A percentile compares a stretch with the other conserved stretches of the same genome.
Conservation (phyloP, 2,888 invertebrate genomes). For the Ceriagrion tenellum region DNA sequence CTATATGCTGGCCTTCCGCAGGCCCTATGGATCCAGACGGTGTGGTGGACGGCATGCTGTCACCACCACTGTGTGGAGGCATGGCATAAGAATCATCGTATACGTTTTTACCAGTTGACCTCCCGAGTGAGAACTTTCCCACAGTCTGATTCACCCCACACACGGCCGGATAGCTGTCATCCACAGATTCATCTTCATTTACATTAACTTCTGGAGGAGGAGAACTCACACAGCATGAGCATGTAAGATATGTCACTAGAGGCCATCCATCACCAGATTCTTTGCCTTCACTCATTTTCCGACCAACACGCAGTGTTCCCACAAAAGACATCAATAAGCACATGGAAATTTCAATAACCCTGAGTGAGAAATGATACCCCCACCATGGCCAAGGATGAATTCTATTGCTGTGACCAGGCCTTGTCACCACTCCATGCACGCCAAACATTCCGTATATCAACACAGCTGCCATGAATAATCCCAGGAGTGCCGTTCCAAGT, state of each 20-base stretch:
- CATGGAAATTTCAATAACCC: constrained; percentile 92
- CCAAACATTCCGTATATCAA: constrained; percentile 91
- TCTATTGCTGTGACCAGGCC: constrained; percentile 75
- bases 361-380: constrained; percentile 92
- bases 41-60: constrained; percentile 68
- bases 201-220: constrained; percentile 73
- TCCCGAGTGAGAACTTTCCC: constrained; percentile 88
- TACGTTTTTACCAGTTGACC: constrained; percentile 85
- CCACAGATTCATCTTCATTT: constrained; percentile 88
- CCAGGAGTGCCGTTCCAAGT: constrained; percentile 91
- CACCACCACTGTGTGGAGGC: constrained; percentile 72
- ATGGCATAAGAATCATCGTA: constrained; percentile 85
- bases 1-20: constrained; percentile 58
- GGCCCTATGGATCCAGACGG: constrained; percentile 49
- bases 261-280: constrained; percentile 63
- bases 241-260: constrained; percentile 84
- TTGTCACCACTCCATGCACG: constrained; percentile 77
- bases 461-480: constrained; percentile 89
- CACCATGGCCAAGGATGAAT: constrained; percentile 89
- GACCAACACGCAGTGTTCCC: constrained; percentile 83
- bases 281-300: constrained; percentile 71
- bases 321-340: constrained; percentile 93
- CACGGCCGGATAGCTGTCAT: constrained; percentile 90
- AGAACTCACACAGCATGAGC: constrained; percentile 86
- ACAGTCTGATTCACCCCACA: constrained; percentile 92